These are phyloP conservation scores for Cataglyphis altisquamis DNA, from an alignment of 2,888 invertebrate genomes.

Conservation along the genomic window DNA sequence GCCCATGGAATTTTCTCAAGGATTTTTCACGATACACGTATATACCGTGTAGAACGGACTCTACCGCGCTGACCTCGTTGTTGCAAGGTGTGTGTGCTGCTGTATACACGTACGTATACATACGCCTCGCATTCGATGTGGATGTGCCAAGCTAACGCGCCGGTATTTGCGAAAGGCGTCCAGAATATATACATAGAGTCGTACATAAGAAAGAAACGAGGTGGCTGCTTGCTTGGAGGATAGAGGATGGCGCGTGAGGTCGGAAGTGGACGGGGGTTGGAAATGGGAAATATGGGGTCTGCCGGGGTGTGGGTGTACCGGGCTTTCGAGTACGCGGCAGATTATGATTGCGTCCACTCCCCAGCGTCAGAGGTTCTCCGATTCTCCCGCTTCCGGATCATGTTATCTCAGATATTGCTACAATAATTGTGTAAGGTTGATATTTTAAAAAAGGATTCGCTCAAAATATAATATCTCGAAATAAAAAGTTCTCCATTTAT, in stretches of 20 bases:
- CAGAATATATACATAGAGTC: conserved; percentile 21
- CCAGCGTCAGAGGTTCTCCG: conserved; percentile 56
- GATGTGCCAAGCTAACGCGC: conserved; percentile 19
- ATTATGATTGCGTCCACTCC: conserved; percentile 68
- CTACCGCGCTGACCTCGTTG: conserved; percentile 20
- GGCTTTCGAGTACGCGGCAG: conserved; percentile 60
- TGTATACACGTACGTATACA: neutral
- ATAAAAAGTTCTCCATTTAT: neutral
- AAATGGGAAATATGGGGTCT: conserved; percentile 58
- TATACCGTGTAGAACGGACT: neutral
- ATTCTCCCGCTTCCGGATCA: conserved; percentile 13
- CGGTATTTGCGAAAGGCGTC: conserved; percentile 47
- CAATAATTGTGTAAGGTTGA: neutral
- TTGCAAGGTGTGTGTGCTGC: neutral
- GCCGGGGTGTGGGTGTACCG: conserved; percentile 38
- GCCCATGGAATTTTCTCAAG: conserved; percentile 39
- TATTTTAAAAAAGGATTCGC: neutral
- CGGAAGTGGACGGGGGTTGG: conserved; percentile 38
- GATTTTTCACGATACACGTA: conserved; percentile 44
- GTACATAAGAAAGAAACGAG: conserved; percentile 43
- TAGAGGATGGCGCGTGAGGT: conserved; percentile 16
- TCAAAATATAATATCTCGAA: neutral
- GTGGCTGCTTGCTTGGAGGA: neutral
- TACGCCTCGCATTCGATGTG: neutral
- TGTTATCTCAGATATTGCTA: neutral